These are phyloP conservation scores for Epiperipatus broadwayi DNA, from an alignment of 2,888 invertebrate genomes.

Conservation along the genomic window DNA sequence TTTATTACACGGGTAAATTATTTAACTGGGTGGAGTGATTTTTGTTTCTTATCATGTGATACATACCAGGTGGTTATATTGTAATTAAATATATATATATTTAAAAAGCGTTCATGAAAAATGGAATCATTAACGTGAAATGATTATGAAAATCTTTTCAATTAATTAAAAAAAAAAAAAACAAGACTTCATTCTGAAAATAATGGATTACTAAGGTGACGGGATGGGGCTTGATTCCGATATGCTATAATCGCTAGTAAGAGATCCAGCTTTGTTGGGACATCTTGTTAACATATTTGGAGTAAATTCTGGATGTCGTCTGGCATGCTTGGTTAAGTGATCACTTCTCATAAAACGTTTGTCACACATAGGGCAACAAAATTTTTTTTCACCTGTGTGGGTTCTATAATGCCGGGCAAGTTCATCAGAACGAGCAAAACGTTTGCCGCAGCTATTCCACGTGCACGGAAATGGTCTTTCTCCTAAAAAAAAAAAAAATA, in stretches of 20 bases:
- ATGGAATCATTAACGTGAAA: too few relatives aligned
- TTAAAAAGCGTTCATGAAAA: too few relatives aligned
- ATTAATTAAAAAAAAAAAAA: too few relatives aligned
- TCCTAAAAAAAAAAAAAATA: constrained; percentile 31
- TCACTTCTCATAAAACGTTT: constrained; percentile 45
- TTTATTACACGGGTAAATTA: too few relatives aligned
- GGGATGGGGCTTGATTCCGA: constrained; percentile 17
- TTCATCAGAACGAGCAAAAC: constrained; percentile 44
- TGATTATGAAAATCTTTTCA: too few relatives aligned
- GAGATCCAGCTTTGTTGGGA: constrained; percentile 17
- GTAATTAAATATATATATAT: too few relatives aligned
- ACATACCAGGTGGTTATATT: too few relatives aligned
- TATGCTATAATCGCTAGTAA: constrained; percentile 16
- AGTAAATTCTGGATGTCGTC: constrained; percentile 41
- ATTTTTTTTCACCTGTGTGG: constrained; percentile 45
- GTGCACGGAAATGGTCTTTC: constrained; percentile 43
- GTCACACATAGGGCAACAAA: constrained; percentile 41
- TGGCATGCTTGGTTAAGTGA: constrained; percentile 43
- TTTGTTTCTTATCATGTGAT: too few relatives aligned
- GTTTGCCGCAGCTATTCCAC: constrained; percentile 42
- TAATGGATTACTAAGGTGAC: constrained; percentile 16
- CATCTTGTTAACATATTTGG: too few relatives aligned
- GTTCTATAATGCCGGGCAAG: constrained; percentile 42
- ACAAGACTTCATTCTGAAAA: too few relatives aligned
- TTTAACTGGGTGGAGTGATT: too few relatives aligned